Evolutionary conservation across 23 tunicate species (phyloP), one percentile per base, ranked within the genome.

Genomic region (Ciona savignyi): DNA sequence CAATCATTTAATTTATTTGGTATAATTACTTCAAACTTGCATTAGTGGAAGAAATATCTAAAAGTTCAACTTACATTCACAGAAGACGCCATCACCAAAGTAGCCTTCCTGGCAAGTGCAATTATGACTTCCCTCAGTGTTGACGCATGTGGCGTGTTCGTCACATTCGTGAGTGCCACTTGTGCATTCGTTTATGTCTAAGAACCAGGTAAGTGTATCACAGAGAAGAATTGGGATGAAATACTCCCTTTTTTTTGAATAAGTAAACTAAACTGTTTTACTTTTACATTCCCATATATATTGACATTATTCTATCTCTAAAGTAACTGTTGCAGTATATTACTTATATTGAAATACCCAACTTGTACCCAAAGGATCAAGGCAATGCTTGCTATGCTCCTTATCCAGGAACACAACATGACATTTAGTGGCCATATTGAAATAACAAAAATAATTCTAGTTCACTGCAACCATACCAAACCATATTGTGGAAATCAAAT

Each of bases 41-140:
- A n/a, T n/a, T n/a, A n/a, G n/a, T n/a, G n/a, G n/a, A n/a, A n/a
- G n/a, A 15, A 32, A 32, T 31, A 35, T 27, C 6, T 23, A 22
- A 4, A 33, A 65, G n/a, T 75, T 34, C 21, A 65, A 68, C 65
- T 71, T 29, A 82, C 80, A 81, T 68, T 66, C 51, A 67, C 87
- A 82, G 29, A 20, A 19, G 2, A 29, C n/a, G 21, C 82, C 82
- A 27, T 11, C 24, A 2, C 33, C 63, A 15, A 25, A 26, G 66
- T 82, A 82, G 15, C 82, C 82, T 25, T 79, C 75, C 31, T 76
- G 35, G 34, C 87, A 82, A 4, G 22, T 1, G 68, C 87, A 82
- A 4, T 32, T n/a, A 30, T 67, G 76, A 23, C 74, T 29, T 35
- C 87, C 87, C 42, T 15, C 4, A n/a, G 76, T 77, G 61, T 82